Evolutionary conservation across 2,888 invertebrate genomes (phyloP).

Genomic region (Leptinotarsa peninsularis): DNA sequence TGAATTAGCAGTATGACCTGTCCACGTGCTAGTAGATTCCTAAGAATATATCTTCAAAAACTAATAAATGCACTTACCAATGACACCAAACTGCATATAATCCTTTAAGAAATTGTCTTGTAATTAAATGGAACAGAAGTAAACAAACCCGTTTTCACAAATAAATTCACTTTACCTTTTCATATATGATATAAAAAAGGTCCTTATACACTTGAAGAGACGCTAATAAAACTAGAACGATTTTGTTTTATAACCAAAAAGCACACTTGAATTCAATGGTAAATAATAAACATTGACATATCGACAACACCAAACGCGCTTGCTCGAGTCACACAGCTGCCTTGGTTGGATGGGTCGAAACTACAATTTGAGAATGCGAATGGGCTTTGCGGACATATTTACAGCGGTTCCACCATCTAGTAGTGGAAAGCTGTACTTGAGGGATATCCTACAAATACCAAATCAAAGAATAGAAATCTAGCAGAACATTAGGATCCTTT

Average conservation of each 20-base stretch:
- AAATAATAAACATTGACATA: conserved; percentile 51
- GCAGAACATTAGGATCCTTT: too few relatives aligned
- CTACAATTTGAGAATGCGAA: conserved; percentile 34
- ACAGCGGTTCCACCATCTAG: conserved; percentile 38
- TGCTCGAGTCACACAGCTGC: conserved; percentile 43
- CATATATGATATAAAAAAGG: not conserved
- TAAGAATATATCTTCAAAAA: not conserved
- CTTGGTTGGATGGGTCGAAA: conserved; percentile 42
- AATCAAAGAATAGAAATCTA: too few relatives aligned
- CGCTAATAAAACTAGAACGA: conserved; percentile 1
- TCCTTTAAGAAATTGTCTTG: conserved; percentile 27
- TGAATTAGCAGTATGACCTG: not conserved
- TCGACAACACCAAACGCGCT: conserved; percentile 55
- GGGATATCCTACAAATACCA: not conserved
- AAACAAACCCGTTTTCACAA: conserved; percentile 38
- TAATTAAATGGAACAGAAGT: conserved; percentile 34
- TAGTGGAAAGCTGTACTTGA: conserved; percentile 7
- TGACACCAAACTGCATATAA: conserved; percentile 26
- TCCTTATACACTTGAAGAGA: not conserved
- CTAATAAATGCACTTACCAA: conserved; percentile 23
- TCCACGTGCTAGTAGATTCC: not conserved
- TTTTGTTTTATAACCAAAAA: conserved; percentile 30
- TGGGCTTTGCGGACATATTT: conserved; percentile 36
- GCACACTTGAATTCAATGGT: conserved; percentile 35
- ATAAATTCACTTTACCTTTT: conserved; percentile 29